A percentile compares a stretch with the other conserved stretches of the same genome.
phyloP scores from a whole-genome alignment of 2,113 vertebrate genomes.

The Falcunculus frontatus region DNA sequence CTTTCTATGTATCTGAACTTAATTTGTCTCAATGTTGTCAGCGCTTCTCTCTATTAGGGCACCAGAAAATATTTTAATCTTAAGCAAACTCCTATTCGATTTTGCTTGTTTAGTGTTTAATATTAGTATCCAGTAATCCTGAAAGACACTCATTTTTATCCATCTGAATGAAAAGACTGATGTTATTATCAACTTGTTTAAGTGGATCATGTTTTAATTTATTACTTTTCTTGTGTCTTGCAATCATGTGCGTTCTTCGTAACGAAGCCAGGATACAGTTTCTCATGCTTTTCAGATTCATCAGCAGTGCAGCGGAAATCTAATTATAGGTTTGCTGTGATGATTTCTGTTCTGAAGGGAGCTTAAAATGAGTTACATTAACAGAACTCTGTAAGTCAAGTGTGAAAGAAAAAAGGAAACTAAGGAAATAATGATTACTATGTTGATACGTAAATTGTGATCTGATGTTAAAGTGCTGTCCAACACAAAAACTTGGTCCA shows the following conservation, averaged over 20 bases:
- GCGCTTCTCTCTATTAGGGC: not conserved
- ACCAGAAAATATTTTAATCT: not conserved
- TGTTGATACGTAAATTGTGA: not conserved
- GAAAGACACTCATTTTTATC: not conserved
- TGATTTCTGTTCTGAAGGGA: slow-evolving; percentile 1
- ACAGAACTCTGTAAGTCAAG: not conserved
- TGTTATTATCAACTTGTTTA: not conserved
- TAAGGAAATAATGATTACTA: not conserved
- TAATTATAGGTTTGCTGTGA: slow-evolving; percentile 44
- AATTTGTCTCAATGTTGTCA: not conserved
- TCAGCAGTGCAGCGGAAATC: slow-evolving; percentile 22
- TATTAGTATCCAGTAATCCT: not conserved
- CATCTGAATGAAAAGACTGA: not conserved
- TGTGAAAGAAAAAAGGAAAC: not conserved
- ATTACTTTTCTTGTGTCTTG: not conserved
- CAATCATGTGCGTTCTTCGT: not conserved
- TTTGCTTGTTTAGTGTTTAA: not conserved
- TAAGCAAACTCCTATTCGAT: not conserved
- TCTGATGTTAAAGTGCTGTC: not conserved
- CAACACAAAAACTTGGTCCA: not conserved
- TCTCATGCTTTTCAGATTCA: slow-evolving; percentile 27
- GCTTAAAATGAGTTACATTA: not conserved
- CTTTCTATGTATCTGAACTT: not conserved
- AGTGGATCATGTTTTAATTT: not conserved
- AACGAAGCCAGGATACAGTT: not conserved